A percentile compares a stretch with the other conserved stretches of the same genome.
Evolutionary conservation across 2,113 vertebrate genomes (phyloP).

Genomic region (Podarcis muralis): DNA sequence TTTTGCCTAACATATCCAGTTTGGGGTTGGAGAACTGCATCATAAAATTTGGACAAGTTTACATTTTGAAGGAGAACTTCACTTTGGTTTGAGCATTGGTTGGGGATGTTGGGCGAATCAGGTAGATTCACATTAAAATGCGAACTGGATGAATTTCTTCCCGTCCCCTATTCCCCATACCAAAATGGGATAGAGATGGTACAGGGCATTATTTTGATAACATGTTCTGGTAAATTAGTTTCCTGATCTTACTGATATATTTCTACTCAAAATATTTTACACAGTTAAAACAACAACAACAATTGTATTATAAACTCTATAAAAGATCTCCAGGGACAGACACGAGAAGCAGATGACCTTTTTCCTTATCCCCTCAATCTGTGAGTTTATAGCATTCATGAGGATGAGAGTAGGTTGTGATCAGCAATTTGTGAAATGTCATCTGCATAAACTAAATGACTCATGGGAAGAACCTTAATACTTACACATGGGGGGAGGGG

Average conservation of each 20-base stretch:
- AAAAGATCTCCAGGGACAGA: background rate
- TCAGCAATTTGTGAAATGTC: conserved; percentile 30
- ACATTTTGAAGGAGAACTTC: too few relatives aligned
- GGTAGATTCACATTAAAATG: too few relatives aligned
- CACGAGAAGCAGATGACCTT: conserved; percentile 10
- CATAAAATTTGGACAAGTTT: too few relatives aligned
- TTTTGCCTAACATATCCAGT: too few relatives aligned
- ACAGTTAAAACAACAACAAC: background rate
- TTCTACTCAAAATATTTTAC: background rate
- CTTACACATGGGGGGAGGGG: background rate
- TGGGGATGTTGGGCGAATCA: too few relatives aligned
- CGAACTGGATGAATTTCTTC: too few relatives aligned
- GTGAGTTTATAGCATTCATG: conserved; percentile 23
- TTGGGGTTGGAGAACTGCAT: too few relatives aligned
- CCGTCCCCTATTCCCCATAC: too few relatives aligned
- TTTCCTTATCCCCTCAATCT: conserved; percentile 13
- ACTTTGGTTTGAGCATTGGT: too few relatives aligned
- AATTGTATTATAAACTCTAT: background rate
- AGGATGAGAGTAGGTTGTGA: conserved; percentile 8
- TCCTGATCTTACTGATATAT: background rate
- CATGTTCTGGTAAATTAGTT: too few relatives aligned
- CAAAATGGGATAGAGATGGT: background rate
- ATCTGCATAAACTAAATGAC: background rate
- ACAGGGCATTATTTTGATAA: background rate
- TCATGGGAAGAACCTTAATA: conserved; percentile 1